Base-by-base conservation (phyloP, 2,797 vertebrate species). In the Chanos chanos region DNA sequence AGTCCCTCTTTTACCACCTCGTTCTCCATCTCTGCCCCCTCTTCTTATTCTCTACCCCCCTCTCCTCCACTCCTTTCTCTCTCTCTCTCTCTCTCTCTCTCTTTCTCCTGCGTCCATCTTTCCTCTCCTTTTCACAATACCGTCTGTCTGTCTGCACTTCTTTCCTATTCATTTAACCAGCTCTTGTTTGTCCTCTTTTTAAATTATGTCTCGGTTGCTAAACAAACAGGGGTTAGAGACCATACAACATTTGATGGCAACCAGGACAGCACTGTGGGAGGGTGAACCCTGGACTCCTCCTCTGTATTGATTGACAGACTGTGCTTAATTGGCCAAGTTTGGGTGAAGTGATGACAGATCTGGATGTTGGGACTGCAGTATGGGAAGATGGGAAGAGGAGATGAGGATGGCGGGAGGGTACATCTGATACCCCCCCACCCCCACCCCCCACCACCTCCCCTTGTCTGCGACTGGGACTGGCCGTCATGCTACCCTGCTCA, bases 311-410 rank as follows among this genome's bases (percentile, higher is more conserved):
- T n/a, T n/a, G n/a, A n/a, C n/a, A n/a, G n/a, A n/a, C n/a, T n/a
- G n/a, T n/a, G n/a, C n/a, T n/a, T n/a, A n/a, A n/a, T n/a, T 62
- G 68, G 66, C 75, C 74, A 75, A 79, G 68, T 73, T 78, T 54
- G 31, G 53, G 64, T 63, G 51, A n/a, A 39, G 66, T 63, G 74
- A 74, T 84, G 84, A 83, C 73, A 79, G 81, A 79, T 76, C 59
- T 72, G 56, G 71, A 72, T 75, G 71, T 70, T 67, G 72, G 25
- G 48, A n/a, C n/a, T 15, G 27, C 40, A 37, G 15, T 16, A 40
- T 40, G 37, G 37, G 6, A 22, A 53, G 7, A 25, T 39, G 41
- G 70, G 45, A 45, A 61, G 64, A 45, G 66, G 68, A 70, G 68
- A 69, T 45, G 68, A 69, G 66, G 41, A 67, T 71, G 67, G 56